Percentiles rank a stretch among this genome's conserved stretches.
phyloP scores from a whole-genome alignment of 2,888 invertebrate species.

The Morinoia aosen region DNA sequence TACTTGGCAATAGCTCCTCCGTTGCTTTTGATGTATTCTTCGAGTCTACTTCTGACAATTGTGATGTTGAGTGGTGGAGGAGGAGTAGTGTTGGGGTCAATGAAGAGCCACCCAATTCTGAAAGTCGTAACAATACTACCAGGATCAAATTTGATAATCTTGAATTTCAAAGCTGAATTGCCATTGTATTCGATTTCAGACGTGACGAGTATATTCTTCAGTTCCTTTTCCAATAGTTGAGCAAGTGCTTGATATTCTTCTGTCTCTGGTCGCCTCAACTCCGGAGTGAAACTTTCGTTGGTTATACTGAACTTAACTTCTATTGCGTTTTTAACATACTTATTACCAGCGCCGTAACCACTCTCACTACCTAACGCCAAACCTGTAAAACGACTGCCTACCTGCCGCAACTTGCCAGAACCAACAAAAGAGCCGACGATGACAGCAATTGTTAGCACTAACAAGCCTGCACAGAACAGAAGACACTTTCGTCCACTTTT shows the following conservation, averaged over 20 bases:
- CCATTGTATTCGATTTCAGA: slow-evolving; percentile 74
- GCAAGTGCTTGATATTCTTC: slow-evolving; percentile 53
- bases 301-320: slow-evolving; percentile 59
- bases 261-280: neutral
- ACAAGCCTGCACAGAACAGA: slow-evolving; percentile 63
- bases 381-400: neutral
- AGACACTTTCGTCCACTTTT: slow-evolving; percentile 63
- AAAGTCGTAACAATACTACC: slow-evolving; percentile 80
- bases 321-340: slow-evolving; percentile 57
- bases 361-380: slow-evolving; percentile 12
- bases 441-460: slow-evolving; percentile 62
- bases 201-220: slow-evolving; percentile 77
- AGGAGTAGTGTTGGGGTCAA: slow-evolving; percentile 71
- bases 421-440: slow-evolving; percentile 63
- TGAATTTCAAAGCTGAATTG: slow-evolving; percentile 75
- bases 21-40: slow-evolving; percentile 74
- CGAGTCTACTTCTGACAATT: slow-evolving; percentile 73
- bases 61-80: slow-evolving; percentile 57
- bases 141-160: slow-evolving; percentile 77
- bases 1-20: slow-evolving; percentile 74
- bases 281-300: slow-evolving; percentile 47
- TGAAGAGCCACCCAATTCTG: slow-evolving; percentile 79
- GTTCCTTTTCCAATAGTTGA: slow-evolving; percentile 61
- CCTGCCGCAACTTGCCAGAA: slow-evolving; percentile 56
- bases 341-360: neutral